Percentiles rank a stretch among this genome's conserved stretches.
phyloP scores from a whole-genome alignment of 2,888 invertebrate genomes.

The Lepetodrilus schrolli region DNA sequence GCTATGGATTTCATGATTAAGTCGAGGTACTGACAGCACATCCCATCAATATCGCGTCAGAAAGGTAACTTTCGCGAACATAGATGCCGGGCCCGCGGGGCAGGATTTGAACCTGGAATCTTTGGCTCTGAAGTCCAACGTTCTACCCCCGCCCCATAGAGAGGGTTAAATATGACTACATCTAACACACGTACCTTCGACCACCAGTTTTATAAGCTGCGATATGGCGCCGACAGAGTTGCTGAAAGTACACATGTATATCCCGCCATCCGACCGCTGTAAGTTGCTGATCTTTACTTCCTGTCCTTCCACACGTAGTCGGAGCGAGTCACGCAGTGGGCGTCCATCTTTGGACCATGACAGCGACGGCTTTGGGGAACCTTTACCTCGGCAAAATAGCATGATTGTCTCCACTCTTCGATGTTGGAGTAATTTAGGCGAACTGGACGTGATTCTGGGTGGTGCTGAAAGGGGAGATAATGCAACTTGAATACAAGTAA shows the following conservation, averaged over 20 bases:
- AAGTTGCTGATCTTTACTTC: slow-evolving; percentile 92
- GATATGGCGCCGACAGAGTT: slow-evolving; percentile 97
- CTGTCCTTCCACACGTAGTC: slow-evolving; percentile 52
- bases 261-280: slow-evolving; percentile 94
- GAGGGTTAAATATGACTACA: too few relatives aligned
- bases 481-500: too few relatives aligned
- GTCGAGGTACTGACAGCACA: too few relatives aligned
- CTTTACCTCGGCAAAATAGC: slow-evolving; percentile 96
- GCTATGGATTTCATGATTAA: too few relatives aligned
- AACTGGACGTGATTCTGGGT: slow-evolving; percentile 59
- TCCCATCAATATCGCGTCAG: too few relatives aligned
- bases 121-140: too few relatives aligned
- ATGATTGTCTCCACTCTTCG: slow-evolving; percentile 90
- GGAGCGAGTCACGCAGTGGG: slow-evolving; percentile 47
- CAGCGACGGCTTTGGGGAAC: slow-evolving; percentile 93
- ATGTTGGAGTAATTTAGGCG: slow-evolving; percentile 55
- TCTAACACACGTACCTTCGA: slow-evolving; percentile 81
- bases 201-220: slow-evolving; percentile 95
- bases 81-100: too few relatives aligned
- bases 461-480: slow-evolving; percentile 55
- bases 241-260: slow-evolving; percentile 95
- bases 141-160: too few relatives aligned
- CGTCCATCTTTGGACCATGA: slow-evolving; percentile 88
- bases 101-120: too few relatives aligned
- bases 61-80: too few relatives aligned